Percentiles rank a stretch among this genome's conserved stretches.
Conservation (phyloP, 2,888 invertebrate species). For the Diaphora mendica region DNA sequence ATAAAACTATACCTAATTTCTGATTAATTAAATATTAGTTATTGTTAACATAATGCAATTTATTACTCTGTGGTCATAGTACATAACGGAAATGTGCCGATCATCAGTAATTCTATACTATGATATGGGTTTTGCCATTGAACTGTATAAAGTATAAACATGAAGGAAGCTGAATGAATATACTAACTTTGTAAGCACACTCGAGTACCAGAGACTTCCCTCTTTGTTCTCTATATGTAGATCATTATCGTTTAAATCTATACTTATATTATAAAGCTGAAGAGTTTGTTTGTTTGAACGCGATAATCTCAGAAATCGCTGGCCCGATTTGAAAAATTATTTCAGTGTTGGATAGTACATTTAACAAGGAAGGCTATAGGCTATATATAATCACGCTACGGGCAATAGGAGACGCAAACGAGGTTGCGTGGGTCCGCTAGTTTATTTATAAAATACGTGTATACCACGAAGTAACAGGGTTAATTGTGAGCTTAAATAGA, state of each 20-base stretch:
- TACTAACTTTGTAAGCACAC: slow-evolving; percentile 3
- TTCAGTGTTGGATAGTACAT: too few species aligned
- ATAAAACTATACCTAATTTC: too few species aligned
- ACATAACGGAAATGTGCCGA: not conserved
- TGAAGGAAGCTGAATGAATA: not conserved
- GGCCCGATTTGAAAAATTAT: too few species aligned
- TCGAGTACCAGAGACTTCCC: slow-evolving; percentile 5
- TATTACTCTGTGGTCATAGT: not conserved
- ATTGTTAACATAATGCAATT: not conserved
- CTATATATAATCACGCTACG: too few species aligned
- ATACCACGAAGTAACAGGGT: not conserved
- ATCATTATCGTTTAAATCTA: not conserved
- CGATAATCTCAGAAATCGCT: too few species aligned
- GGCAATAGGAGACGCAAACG: too few species aligned
- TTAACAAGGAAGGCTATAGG: too few species aligned
- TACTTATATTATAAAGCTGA: too few species aligned
- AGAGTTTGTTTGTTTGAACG: too few species aligned
- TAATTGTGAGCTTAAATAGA: not conserved
- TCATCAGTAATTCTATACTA: slow-evolving; percentile 8
- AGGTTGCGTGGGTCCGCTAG: too few species aligned
- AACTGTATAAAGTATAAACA: not conserved
- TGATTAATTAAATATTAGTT: too few species aligned
- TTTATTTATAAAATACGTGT: not conserved
- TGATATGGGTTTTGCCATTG: not conserved
- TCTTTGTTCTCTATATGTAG: slow-evolving; percentile 6